Conservation (phyloP, 2,888 invertebrate species). For the Tetranychus truncatus region DNA sequence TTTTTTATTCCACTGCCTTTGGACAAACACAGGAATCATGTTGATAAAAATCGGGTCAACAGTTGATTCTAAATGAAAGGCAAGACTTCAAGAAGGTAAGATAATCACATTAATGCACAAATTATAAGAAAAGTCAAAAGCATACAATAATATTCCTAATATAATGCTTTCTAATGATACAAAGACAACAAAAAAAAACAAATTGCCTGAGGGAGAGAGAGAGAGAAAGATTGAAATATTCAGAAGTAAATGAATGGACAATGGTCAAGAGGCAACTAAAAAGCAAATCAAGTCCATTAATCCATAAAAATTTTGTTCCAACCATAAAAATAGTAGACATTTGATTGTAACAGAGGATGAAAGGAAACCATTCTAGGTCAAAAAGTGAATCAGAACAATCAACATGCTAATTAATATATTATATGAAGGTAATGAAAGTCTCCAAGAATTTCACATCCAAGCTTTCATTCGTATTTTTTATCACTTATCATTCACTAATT, state of each 20-base stretch:
- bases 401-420: no score
- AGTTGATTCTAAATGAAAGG: background rate
- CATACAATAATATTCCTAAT: no score
- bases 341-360: background rate
- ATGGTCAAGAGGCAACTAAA: background rate
- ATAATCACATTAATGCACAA: background rate
- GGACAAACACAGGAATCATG: background rate
- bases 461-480: no score
- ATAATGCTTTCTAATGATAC: background rate
- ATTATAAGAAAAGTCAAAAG: background rate
- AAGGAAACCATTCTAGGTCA: background rate
- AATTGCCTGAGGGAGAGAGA: background rate
- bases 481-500: no score
- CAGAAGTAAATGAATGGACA: background rate
- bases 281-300: background rate
- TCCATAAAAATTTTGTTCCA: background rate
- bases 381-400: background rate
- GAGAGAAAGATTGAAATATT: background rate
- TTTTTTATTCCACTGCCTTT: background rate
- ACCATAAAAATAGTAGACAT: background rate
- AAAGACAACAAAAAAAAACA: background rate
- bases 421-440: no score
- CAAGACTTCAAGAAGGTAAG: background rate
- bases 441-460: no score
- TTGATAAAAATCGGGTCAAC: background rate